Conservation (phyloP, 2,888 invertebrate genomes). For the Hirtodrosophila histrioides region DNA sequence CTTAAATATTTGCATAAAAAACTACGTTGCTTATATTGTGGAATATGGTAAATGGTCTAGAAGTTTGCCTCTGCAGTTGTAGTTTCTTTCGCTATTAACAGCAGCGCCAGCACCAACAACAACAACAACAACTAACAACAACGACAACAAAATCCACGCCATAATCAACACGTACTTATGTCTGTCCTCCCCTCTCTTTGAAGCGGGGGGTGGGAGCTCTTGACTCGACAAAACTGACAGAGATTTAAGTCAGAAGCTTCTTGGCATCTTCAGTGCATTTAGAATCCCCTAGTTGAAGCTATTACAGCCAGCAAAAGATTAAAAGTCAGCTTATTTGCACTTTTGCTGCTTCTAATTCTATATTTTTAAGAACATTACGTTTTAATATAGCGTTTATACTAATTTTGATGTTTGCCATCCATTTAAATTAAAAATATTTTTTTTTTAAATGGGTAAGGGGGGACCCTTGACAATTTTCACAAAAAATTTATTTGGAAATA, state of each 20-base stretch:
- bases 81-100: constrained; percentile 68
- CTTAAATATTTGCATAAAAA: constrained; percentile 79
- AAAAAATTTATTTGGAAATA: too few relatives aligned
- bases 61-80: constrained; percentile 58
- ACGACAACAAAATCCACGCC: constrained; percentile 60
- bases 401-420: too few relatives aligned
- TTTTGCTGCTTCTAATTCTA: neutral
- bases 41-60: constrained; percentile 79
- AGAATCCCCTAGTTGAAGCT: constrained; percentile 22
- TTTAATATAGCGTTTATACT: too few relatives aligned
- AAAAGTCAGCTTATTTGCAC: constrained; percentile 24
- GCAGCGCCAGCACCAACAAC: constrained; percentile 19
- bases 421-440: too few relatives aligned
- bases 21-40: constrained; percentile 70
- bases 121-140: constrained; percentile 43
- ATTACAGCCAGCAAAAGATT: constrained; percentile 25
- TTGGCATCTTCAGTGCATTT: constrained; percentile 22
- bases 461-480: too few relatives aligned
- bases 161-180: constrained; percentile 77
- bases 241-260: constrained; percentile 35
- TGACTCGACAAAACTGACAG: constrained; percentile 5
- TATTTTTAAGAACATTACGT: too few relatives aligned
- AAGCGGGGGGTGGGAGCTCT: neutral
- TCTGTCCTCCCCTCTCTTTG: constrained; percentile 25
- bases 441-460: too few relatives aligned